A percentile compares a stretch with the other conserved stretches of the same genome.
Conservation (phyloP, 2,113 vertebrate genomes). For the Paedocypris sp. region DNA sequence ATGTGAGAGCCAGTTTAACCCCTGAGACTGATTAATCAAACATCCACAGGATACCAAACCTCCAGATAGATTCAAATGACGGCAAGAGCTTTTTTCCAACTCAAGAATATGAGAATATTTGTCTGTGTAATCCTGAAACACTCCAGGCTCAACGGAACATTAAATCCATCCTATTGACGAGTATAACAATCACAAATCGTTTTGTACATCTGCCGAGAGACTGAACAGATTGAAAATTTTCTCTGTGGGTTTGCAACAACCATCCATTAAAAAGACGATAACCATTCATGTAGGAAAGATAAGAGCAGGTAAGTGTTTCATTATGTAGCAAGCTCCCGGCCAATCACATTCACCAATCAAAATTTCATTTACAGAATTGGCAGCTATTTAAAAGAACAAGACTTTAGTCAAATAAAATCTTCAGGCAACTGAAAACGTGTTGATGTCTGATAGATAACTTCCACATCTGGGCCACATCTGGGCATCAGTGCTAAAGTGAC, state of each 20-base stretch:
- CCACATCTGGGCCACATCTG: no score
- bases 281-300: not conserved
- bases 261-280: not conserved
- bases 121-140: not conserved
- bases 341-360: not conserved
- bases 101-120: not conserved
- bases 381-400: no score
- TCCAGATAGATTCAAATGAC: not conserved
- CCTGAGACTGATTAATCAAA: not conserved
- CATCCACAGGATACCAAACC: conserved; percentile 1
- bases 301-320: not conserved
- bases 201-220: not conserved
- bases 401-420: no score
- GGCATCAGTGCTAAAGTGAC: no score
- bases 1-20: not conserved
- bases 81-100: not conserved
- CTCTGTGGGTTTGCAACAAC: not conserved
- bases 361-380: no score
- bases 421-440: no score
- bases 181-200: not conserved
- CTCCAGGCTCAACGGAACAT: not conserved
- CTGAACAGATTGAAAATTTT: not conserved
- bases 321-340: no score
- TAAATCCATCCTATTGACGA: not conserved
- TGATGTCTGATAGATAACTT: no score